Evolutionary conservation across 2,797 vertebrate species (phyloP).

Genomic region (Delichon dasypus): DNA sequence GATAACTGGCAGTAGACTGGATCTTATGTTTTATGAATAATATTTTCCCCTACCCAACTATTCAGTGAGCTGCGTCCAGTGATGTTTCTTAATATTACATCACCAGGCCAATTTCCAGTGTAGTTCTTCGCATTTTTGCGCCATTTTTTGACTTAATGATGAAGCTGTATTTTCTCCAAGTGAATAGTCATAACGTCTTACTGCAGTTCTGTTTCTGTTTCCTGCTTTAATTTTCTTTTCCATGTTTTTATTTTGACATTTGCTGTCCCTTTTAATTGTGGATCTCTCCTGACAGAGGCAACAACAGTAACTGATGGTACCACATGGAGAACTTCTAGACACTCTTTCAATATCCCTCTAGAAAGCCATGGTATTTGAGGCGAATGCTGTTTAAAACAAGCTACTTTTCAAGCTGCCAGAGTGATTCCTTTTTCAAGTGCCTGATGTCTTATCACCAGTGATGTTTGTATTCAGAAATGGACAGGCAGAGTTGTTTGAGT

Average conservation of each 20-base stretch:
- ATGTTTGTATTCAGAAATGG: neutral
- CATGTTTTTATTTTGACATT: neutral
- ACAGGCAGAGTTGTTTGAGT: neutral
- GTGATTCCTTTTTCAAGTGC: neutral
- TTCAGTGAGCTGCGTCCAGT: neutral
- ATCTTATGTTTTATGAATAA: neutral
- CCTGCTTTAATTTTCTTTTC: neutral
- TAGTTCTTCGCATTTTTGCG: neutral
- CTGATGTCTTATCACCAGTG: neutral
- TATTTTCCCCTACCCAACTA: accelerated
- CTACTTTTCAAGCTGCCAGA: neutral
- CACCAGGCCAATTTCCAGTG: neutral
- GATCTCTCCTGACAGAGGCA: neutral
- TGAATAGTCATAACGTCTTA: neutral
- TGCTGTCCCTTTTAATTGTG: neutral
- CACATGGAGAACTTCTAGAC: neutral
- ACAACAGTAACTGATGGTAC: neutral
- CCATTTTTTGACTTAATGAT: neutral
- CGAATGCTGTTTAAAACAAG: neutral
- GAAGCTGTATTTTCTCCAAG: neutral
- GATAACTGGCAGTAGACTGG: neutral
- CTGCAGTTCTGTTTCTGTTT: neutral
- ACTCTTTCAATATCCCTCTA: neutral
- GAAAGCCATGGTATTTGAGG: neutral
- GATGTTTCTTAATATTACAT: neutral